Base-by-base conservation (phyloP, 2,797 vertebrate species). In the Heterohyrax brucei region DNA sequence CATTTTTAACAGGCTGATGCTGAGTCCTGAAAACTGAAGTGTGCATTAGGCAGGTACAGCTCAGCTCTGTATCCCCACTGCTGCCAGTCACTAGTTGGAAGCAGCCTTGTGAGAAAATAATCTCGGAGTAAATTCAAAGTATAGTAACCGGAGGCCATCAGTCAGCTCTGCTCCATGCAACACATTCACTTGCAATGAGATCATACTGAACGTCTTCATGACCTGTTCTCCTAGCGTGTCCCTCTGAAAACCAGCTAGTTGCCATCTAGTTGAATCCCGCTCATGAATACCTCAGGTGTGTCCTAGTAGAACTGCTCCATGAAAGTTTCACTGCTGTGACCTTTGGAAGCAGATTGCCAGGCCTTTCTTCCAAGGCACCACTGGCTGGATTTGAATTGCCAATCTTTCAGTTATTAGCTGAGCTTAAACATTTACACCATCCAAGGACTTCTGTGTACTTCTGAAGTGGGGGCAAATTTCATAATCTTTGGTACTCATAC, bases 21-120 rank as follows among this genome's bases (percentile, higher is more conserved):
- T 64, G 64, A 95, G 75, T 94, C 64, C 61, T 93, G 48, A 87
- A 10, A 33, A 21, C 53, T 75, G 26, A 92, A 59, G 24, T 53
- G 30, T 14, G 59, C 48, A 33, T 70, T 62, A 30, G 26, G 48
- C 10, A 91, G 75, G 14, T 66, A 72, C 56, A 62, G 10, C 33
- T 77, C 73, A 30, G 14, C 30, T 73, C 64, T 22, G 10, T 10
- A n/a, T 24, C 56, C 12, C 2, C 4, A 9, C 9, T 5, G 59
- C 18, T n/a, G 21, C 18, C 39, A 59, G 75, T 6, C 8, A 13
- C 10, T 30, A 26, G 7, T 46, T 75, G 14, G 5, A 10, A 79
- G 9, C 50, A 26, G 28, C 24, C 24, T 28, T 7, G 8, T 33
- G 64, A 59, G 70, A 75, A 76, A 7, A 30, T 53, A 26, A 19